These are phyloP conservation scores for Vandiemenella viatica DNA, from an alignment of 2,888 invertebrate genomes.

Conservation along the genomic window DNA sequence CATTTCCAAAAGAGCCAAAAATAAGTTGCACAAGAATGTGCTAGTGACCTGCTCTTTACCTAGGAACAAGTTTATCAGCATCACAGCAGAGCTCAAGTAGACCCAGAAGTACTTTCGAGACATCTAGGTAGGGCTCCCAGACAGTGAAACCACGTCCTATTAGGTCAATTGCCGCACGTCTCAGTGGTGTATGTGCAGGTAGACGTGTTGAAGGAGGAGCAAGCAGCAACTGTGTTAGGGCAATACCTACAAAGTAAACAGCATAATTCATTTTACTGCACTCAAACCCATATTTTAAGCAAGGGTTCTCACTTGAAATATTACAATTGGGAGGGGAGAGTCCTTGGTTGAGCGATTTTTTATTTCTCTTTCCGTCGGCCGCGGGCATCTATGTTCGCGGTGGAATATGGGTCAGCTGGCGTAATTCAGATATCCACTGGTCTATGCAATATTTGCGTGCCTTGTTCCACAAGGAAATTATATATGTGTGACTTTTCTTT, in stretches of 20 bases:
- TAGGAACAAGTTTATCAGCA: slow-evolving; percentile 79
- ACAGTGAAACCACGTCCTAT: slow-evolving; percentile 95
- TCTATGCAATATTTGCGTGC: too few species aligned
- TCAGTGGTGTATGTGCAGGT: slow-evolving; percentile 82
- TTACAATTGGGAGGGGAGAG: too few species aligned
- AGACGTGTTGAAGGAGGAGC: slow-evolving; percentile 71
- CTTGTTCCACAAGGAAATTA: too few species aligned
- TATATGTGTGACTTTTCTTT: too few species aligned
- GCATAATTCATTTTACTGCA: too few species aligned
- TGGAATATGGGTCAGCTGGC: too few species aligned
- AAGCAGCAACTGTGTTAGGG: slow-evolving; percentile 79
- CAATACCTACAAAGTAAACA: slow-evolving; percentile 42
- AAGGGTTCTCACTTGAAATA: too few species aligned
- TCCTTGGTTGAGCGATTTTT: too few species aligned
- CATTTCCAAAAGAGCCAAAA: not conserved
- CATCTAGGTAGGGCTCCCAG: slow-evolving; percentile 96
- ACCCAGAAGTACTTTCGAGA: slow-evolving; percentile 71
- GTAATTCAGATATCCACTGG: too few species aligned
- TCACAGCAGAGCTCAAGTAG: slow-evolving; percentile 87
- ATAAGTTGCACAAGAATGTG: not conserved
- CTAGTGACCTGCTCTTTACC: slow-evolving; percentile 21
- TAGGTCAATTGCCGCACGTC: slow-evolving; percentile 92
- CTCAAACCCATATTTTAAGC: too few species aligned
- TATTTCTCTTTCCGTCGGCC: not conserved
- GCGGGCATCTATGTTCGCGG: too few species aligned